Evolutionary conservation across 2,113 vertebrate species (phyloP), one percentile per base, ranked within the genome.

Genomic region (Pluvianellus socialis): DNA sequence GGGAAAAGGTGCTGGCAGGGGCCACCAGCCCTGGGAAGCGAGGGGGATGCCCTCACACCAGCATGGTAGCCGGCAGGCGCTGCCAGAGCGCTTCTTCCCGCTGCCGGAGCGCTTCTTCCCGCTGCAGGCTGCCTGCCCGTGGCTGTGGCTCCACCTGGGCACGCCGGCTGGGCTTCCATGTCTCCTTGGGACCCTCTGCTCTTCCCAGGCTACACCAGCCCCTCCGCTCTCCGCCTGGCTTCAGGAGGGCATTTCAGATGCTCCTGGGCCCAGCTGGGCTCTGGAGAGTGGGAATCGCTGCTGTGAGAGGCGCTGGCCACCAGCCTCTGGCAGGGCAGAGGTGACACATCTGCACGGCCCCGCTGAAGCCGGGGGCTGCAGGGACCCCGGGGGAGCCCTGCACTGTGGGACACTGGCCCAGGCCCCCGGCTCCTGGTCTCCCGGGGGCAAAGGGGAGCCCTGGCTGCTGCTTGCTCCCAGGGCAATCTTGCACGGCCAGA

Each of bases 1-100:
- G 63, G 20, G 9, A 7, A 10, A 62, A 45, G 67, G 38, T 55
- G 58, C 32, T 3, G 4, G 26, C 33, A 14, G 35, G 16, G 12
- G 1, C 26, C 35, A 44, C 62, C 47, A 50, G 26, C 55, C 19
- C 47, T 9, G 49, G 52, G 45, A n/a, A 28, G 63, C 0, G 5
- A 32, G 12, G 38, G 40, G 40, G 20, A 58, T 32, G 58, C 33
- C 44, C 22, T 35, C 2, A 0, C 28, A 14, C 6, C 53, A 6
- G 20, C 14, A 1, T 10, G 1, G 82, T 67, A 63, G 53, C 4
- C 0, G 8, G 20, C 26, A 47, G 86, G 49, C 2, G 3, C 11
- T 6, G 4, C 1, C 0, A 52, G n/a, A 59, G 6, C 2, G 3
- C n/a, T 58, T 23, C 16, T 10, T 12, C 62, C 67, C 4, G 0